Evolutionary conservation across 2,888 invertebrate genomes (phyloP).

Genomic region (Ecliptopera silaceata): DNA sequence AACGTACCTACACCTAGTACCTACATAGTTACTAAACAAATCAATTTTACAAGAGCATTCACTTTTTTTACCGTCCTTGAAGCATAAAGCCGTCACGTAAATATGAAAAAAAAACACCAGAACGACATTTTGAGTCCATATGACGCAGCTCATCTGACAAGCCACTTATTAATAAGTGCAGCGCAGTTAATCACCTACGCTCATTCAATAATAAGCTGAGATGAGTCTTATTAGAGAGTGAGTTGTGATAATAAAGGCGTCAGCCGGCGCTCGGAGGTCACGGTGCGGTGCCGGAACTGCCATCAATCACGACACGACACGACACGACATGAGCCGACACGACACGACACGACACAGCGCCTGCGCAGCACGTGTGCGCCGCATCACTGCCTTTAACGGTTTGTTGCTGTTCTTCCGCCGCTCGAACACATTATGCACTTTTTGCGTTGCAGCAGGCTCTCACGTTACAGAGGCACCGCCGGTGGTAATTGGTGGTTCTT

Average conservation of each 20-base stretch:
- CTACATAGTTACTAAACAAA: no score
- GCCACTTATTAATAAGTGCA: constrained; percentile 8
- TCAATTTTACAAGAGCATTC: no score
- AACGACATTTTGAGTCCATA: no score
- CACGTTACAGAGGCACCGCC: constrained; percentile 47
- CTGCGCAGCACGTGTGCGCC: constrained; percentile 33
- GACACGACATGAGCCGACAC: background rate
- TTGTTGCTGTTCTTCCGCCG: constrained; percentile 44
- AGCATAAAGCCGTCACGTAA: no score
- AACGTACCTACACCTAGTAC: no score
- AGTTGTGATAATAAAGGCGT: constrained; percentile 19
- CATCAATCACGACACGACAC: constrained; percentile 9
- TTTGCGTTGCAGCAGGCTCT: constrained; percentile 40
- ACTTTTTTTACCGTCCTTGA: no score
- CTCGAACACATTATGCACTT: constrained; percentile 41
- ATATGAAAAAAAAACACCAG: no score
- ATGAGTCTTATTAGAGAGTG: constrained; percentile 20
- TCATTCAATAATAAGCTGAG: constrained; percentile 34
- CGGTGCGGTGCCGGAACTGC: constrained; percentile 28
- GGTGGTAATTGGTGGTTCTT: constrained; percentile 49
- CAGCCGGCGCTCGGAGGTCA: constrained; percentile 1
- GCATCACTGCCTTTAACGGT: constrained; percentile 53
- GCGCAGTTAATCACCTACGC: constrained; percentile 8
- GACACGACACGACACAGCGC: constrained; percentile 22
- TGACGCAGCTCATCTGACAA: background rate